Conservation (phyloP, 2,113 vertebrate genomes). For the Hyaena hyaena region DNA sequence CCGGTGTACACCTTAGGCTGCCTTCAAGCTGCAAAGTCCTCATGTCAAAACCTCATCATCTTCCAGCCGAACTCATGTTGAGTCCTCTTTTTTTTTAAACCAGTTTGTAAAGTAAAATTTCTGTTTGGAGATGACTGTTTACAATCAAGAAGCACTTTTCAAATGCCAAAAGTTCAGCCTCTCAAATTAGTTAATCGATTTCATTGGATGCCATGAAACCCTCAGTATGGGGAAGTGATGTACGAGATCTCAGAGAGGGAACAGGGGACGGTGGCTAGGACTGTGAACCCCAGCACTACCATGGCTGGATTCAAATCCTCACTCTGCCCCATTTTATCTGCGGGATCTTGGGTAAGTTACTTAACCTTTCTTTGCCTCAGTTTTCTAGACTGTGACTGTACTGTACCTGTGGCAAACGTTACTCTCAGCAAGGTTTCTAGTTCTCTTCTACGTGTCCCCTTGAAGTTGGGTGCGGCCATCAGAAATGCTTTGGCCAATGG, state of each 20-base stretch:
- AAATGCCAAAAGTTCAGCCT: background rate
- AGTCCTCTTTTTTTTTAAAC: background rate
- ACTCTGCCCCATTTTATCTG: background rate
- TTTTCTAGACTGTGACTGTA: background rate
- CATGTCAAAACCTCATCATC: background rate
- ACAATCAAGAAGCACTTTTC: background rate
- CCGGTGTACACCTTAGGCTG: accelerated
- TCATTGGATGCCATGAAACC: background rate
- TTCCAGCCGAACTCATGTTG: too few relatives aligned
- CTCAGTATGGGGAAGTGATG: too few relatives aligned
- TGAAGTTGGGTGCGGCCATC: background rate
- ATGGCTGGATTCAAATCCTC: background rate
- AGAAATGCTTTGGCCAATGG: background rate
- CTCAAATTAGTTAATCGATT: background rate
- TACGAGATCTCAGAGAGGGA: background rate
- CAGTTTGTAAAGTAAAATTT: background rate
- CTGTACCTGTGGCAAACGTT: background rate
- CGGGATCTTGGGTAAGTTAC: too few relatives aligned
- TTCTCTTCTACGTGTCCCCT: background rate
- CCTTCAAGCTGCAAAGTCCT: background rate
- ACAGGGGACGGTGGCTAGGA: accelerated
- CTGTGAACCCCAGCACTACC: accelerated
- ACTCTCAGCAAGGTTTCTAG: background rate
- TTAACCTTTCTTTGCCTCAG: background rate
- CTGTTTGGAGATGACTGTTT: background rate